Conservation (phyloP, 2,797 vertebrate genomes). For the Rachycentron canadum region DNA sequence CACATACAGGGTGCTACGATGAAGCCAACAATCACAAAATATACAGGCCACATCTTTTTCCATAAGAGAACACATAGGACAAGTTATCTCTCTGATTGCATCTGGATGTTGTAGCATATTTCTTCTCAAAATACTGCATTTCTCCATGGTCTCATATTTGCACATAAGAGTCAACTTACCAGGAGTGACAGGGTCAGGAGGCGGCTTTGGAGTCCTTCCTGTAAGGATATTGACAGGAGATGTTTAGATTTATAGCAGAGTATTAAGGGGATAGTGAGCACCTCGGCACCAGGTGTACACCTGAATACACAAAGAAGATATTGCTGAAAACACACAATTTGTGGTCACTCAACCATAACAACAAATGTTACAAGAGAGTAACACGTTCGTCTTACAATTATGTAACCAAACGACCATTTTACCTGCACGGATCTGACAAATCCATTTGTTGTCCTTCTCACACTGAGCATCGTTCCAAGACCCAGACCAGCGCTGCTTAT, state of each 20-base stretch:
- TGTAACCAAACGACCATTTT: not conserved
- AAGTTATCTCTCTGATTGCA: not conserved
- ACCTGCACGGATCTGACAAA: slow-evolving; percentile 92
- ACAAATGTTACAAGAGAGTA: not conserved
- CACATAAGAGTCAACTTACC: slow-evolving; percentile 4
- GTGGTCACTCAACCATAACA: not conserved
- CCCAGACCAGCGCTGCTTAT: not conserved
- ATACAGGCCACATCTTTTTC: no score
- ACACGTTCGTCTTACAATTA: not conserved
- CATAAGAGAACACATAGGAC: no score
- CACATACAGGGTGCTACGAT: no score
- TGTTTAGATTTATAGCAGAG: no score
- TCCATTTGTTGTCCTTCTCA: slow-evolving; percentile 83
- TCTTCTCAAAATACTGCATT: no score
- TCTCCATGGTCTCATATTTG: not conserved
- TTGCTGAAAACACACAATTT: not conserved
- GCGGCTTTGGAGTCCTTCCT: slow-evolving; percentile 83
- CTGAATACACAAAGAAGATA: not conserved
- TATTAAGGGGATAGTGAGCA: not conserved
- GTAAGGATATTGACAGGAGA: slow-evolving; percentile 37
- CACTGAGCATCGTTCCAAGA: slow-evolving; percentile 91
- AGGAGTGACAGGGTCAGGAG: not conserved
- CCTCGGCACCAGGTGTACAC: no score
- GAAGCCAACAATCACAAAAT: no score
- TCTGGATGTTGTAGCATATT: not conserved